Conservation (phyloP, 1,140 invertebrate genomes). For the Scaptomyza hsui region DNA sequence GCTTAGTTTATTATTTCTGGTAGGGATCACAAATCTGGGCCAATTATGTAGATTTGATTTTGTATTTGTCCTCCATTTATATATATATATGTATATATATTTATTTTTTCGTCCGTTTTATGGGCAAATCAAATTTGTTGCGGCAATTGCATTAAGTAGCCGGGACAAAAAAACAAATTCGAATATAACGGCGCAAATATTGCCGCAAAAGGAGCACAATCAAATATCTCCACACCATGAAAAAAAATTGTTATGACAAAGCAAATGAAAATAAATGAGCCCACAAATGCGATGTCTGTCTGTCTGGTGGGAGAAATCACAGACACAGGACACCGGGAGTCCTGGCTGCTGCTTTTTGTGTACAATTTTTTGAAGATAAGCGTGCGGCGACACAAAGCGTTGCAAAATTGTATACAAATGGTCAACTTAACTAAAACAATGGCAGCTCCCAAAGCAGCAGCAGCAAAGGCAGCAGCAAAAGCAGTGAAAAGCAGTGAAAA, state of each 20-base stretch:
- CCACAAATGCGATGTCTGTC: constrained; percentile 59
- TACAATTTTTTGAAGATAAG: constrained; percentile 47
- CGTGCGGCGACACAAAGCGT: constrained; percentile 54
- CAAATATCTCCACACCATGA: constrained; percentile 6
- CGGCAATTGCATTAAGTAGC: constrained; percentile 76
- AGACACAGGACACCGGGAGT: constrained; percentile 5
- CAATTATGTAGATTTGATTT: constrained; percentile 81
- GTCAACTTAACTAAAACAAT: constrained; percentile 82
- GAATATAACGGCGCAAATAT: constrained; percentile 51
- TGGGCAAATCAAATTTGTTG: constrained; percentile 76
- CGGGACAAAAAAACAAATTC: constrained; percentile 47
- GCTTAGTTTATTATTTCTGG: neutral
- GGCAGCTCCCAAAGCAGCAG: constrained; percentile 37
- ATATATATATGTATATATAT: no score
- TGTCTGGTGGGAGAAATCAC: neutral
- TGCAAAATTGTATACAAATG: constrained; percentile 79
- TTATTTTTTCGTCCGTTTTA: constrained; percentile 40
- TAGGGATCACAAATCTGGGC: constrained; percentile 62
- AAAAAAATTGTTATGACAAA: constrained; percentile 76
- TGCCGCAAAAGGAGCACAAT: constrained; percentile 17
- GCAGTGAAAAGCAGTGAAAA: neutral
- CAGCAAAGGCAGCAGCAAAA: no score
- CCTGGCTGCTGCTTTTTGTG: constrained; percentile 2
- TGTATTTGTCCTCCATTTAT: constrained; percentile 43
- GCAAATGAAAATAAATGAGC: constrained; percentile 82